Evolutionary conservation across 2,888 invertebrate genomes (phyloP).

Genomic region (Sicus ferrugineus): DNA sequence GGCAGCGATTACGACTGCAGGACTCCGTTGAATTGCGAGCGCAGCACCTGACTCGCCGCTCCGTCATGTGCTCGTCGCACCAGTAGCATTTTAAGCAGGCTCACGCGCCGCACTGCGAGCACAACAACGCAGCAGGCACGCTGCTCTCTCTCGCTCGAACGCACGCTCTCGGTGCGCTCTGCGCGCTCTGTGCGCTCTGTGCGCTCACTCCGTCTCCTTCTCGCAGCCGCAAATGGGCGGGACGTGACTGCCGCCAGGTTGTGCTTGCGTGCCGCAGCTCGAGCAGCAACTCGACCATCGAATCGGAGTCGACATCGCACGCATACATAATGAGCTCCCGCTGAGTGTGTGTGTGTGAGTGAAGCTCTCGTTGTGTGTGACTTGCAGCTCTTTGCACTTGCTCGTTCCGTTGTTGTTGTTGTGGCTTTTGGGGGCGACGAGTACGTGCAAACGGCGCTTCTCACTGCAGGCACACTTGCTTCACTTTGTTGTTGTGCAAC

Average conservation of each 20-base stretch:
- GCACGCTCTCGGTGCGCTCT: conserved; percentile 11
- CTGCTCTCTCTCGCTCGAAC: conserved; percentile 35
- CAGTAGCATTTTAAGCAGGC: conserved; percentile 66
- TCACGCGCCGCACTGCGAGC: conserved; percentile 59
- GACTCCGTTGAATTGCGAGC: conserved; percentile 37
- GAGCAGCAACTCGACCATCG: conserved; percentile 46
- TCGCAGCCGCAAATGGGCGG: conserved; percentile 67
- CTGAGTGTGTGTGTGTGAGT: conserved; percentile 34
- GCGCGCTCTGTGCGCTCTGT: too few species aligned
- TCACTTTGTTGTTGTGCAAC: conserved; percentile 36
- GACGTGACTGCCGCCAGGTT: conserved; percentile 63
- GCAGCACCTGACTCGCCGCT: conserved; percentile 59
- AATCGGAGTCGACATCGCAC: conserved; percentile 62
- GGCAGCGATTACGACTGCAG: conserved; percentile 22
- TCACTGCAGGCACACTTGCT: conserved; percentile 37
- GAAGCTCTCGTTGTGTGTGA: conserved; percentile 41
- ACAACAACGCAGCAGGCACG: conserved; percentile 19
- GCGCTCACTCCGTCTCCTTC: conserved; percentile 41
- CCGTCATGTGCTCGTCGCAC: conserved; percentile 65
- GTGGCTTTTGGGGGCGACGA: conserved; percentile 11
- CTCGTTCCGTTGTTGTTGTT: conserved; percentile 34
- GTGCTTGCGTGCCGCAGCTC: conserved; percentile 18
- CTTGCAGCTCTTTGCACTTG: conserved; percentile 13
- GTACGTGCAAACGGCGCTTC: conserved; percentile 46
- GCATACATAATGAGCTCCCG: conserved; percentile 59